Evolutionary conservation across 2,888 invertebrate genomes (phyloP).

Genomic region (Rhingia campestris): DNA sequence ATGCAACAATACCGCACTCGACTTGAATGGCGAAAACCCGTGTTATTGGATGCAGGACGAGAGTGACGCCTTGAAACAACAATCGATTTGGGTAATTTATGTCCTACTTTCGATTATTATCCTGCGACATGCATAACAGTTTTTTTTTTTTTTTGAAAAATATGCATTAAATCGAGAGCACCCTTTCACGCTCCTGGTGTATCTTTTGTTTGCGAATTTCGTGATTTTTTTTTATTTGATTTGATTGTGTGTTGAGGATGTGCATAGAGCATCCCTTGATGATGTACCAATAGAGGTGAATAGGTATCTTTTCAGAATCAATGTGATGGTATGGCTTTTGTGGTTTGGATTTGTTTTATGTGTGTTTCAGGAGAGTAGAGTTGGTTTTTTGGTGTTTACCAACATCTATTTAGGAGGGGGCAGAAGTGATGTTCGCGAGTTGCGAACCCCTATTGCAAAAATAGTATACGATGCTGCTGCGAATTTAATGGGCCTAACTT

Average conservation of each 20-base stretch:
- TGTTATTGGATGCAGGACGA: constrained; percentile 68
- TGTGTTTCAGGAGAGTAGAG: constrained; percentile 14
- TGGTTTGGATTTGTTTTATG: constrained; percentile 63
- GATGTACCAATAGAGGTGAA: constrained; percentile 20
- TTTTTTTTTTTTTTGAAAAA: constrained; percentile 48
- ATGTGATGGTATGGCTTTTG: constrained; percentile 57
- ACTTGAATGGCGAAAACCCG: constrained; percentile 59
- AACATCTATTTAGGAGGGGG: constrained; percentile 17
- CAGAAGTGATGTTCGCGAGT: constrained; percentile 28
- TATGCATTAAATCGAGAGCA: constrained; percentile 73
- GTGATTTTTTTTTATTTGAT: constrained; percentile 35
- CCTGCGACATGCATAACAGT: constrained; percentile 71
- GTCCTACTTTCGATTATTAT: constrained; percentile 74
- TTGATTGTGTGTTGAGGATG: constrained; percentile 61
- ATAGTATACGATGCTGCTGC: constrained; percentile 9
- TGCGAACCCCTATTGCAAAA: constrained; percentile 38
- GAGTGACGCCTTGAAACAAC: constrained; percentile 71
- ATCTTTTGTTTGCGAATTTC: constrained; percentile 10
- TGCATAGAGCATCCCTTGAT: constrained; percentile 48
- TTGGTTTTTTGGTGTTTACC: constrained; percentile 28
- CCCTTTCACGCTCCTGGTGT: constrained; percentile 58
- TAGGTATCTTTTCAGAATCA: constrained; percentile 25
- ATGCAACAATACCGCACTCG: constrained; percentile 49
- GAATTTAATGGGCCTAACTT: constrained; percentile 62
- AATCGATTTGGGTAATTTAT: constrained; percentile 73